These are phyloP conservation scores for Pelosia muscerda DNA, from an alignment of 2,888 invertebrate species.

Conservation along the genomic window DNA sequence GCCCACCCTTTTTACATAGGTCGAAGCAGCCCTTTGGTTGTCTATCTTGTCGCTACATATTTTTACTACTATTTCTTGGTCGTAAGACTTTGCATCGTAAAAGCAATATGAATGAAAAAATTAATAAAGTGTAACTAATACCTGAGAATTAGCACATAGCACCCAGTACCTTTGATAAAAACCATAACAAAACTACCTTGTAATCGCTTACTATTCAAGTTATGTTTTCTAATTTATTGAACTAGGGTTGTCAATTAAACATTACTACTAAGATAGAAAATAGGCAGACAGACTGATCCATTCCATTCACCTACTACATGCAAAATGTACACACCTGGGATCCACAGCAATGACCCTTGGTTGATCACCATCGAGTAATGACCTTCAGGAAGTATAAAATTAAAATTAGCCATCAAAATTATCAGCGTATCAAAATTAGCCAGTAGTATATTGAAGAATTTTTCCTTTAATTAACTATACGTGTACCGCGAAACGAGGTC, in stretches of 20 bases:
- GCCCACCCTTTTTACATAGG: too few species aligned
- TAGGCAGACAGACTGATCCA: not conserved
- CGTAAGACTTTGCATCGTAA: not conserved
- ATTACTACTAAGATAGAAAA: not conserved
- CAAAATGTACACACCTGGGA: too few species aligned
- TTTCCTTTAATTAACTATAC: too few species aligned
- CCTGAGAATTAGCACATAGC: conserved; percentile 46
- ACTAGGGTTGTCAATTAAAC: conserved; percentile 35
- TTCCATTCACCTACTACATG: not conserved
- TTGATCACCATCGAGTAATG: too few species aligned
- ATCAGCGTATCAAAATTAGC: too few species aligned
- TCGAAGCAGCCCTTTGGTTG: too few species aligned
- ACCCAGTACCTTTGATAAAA: conserved; percentile 59
- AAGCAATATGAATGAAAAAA: not conserved
- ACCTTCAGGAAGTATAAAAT: too few species aligned
- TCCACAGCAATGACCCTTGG: too few species aligned
- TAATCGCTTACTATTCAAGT: conserved; percentile 56
- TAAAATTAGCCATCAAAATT: too few species aligned
- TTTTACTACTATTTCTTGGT: not conserved
- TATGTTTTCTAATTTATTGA: conserved; percentile 49
- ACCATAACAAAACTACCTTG: conserved; percentile 64
- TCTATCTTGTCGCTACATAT: too few species aligned
- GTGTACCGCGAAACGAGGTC: too few species aligned
- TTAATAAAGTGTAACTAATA: conserved; percentile 15
- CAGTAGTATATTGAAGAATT: too few species aligned